Evolutionary conservation across 2,797 vertebrate species (phyloP), one percentile per base, ranked within the genome.

Genomic region (Sebastes reedi): DNA sequence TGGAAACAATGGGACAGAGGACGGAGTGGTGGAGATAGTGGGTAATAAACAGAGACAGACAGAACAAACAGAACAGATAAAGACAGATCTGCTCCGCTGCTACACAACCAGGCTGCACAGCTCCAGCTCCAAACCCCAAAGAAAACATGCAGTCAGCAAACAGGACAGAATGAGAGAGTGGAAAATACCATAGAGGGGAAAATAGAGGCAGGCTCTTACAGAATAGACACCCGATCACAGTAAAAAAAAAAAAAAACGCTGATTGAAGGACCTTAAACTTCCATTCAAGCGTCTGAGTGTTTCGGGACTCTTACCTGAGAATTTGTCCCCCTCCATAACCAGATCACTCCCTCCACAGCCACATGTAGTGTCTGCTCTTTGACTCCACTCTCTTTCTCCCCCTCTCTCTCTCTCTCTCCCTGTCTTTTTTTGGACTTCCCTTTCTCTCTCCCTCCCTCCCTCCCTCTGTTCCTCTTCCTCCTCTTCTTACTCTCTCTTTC

Each of bases 251-350:
- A 39, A 42, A 42, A 4, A 46, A 46, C 42, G 75, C 25, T 58
- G 39, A 85, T 1, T 66, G 67, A 86, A 78, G 50, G 79, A 34
- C 46, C 71, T 50, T 16, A 46, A 83, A 52, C 36, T 52, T 60
- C 65, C 77, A 34, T 34, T 60, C 70, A 76, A 76, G 69, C 29
- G n/a, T 79, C 72, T 75, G 75, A 66, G 56, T 74, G 68, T 39
- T 80, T 77, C 4, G 36, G 75, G 67, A 81, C 74, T 83, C 95
- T 94, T 95, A 96, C 95, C 96, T 96, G 95, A 95, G 87, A 96
- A 96, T 94, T 94, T 96, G 93, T 96, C 96, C 87, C 95, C 95
- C 94, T 96, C 95, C 96, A 96, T 96, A 86, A 82, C 88, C 90
- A 84, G 89, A 92, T 89, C 89, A 89, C 92, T 94, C 93, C 93